Conservation (phyloP, 1,140 invertebrate species). For the Drosophila asahinai region DNA sequence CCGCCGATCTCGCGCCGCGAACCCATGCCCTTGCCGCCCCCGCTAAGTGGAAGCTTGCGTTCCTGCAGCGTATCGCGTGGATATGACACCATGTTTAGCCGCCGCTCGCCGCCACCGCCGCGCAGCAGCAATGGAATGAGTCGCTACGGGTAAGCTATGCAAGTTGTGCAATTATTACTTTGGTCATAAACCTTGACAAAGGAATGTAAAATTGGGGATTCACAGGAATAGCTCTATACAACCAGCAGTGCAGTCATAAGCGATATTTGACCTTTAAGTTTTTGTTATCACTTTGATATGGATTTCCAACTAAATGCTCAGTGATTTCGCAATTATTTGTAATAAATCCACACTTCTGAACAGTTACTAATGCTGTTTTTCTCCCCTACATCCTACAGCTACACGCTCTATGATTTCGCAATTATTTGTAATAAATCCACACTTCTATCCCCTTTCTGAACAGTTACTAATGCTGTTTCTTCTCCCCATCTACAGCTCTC, state of each 20-base stretch:
- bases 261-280: too few relatives aligned
- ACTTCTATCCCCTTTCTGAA: neutral
- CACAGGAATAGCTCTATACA: too few relatives aligned
- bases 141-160: conserved; percentile 77
- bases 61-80: conserved; percentile 88
- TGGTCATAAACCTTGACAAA: neutral
- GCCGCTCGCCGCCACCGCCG: conserved; percentile 89
- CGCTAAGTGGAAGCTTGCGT: conserved; percentile 86
- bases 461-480: neutral
- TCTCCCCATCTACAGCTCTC: conserved; percentile 37
- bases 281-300: neutral
- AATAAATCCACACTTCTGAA: neutral
- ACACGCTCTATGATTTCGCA: too few relatives aligned
- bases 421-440: neutral
- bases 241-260: too few relatives aligned
- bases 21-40: conserved; percentile 84
- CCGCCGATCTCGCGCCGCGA: conserved; percentile 86
- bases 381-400: too few relatives aligned
- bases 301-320: too few relatives aligned
- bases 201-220: neutral
- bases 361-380: neutral
- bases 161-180: neutral
- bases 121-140: conserved; percentile 85
- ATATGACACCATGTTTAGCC: conserved; percentile 92
- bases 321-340: too few relatives aligned